These are phyloP conservation scores for Globodera rostochiensis DNA, from an alignment of 1,140 invertebrate genomes.

Conservation along the genomic window DNA sequence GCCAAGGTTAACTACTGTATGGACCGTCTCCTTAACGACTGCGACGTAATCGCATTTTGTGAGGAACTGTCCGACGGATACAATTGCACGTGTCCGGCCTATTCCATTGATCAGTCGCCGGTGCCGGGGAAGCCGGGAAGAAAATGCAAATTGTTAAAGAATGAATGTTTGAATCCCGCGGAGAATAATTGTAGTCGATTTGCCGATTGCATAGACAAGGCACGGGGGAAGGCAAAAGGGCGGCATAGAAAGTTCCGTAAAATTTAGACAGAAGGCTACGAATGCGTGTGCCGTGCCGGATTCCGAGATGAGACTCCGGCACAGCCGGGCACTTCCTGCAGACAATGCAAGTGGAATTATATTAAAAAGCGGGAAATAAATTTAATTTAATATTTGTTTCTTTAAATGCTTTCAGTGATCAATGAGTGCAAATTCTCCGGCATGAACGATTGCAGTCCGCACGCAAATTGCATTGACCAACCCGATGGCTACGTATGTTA, in stretches of 20 bases:
- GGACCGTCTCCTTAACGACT: constrained; percentile 61
- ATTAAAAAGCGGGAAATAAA: background rate
- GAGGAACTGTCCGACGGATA: constrained; percentile 60
- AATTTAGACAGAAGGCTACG: constrained; percentile 39
- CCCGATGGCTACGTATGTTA: constrained; percentile 72
- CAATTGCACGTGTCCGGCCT: constrained; percentile 60
- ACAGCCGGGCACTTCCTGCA: constrained; percentile 39
- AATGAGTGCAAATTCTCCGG: constrained; percentile 83
- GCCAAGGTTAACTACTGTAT: constrained; percentile 60
- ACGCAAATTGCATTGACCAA: constrained; percentile 80
- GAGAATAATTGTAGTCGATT: constrained; percentile 62
- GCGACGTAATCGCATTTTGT: constrained; percentile 60
- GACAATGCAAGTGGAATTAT: constrained; percentile 45
- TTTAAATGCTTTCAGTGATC: constrained; percentile 65
- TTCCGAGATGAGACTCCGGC: constrained; percentile 44
- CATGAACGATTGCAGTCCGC: constrained; percentile 83
- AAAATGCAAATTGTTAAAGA: constrained; percentile 52
- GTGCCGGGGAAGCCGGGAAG: constrained; percentile 53
- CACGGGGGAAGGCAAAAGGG: background rate
- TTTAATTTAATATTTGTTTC: background rate
- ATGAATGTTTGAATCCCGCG: constrained; percentile 60
- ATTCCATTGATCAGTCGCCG: constrained; percentile 61
- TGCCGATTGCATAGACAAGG: constrained; percentile 60
- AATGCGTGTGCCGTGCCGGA: constrained; percentile 39
- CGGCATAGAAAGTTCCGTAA: background rate